Conservation (phyloP, 2,113 vertebrate species). For the Gnathonemus echidnorhynchus region DNA sequence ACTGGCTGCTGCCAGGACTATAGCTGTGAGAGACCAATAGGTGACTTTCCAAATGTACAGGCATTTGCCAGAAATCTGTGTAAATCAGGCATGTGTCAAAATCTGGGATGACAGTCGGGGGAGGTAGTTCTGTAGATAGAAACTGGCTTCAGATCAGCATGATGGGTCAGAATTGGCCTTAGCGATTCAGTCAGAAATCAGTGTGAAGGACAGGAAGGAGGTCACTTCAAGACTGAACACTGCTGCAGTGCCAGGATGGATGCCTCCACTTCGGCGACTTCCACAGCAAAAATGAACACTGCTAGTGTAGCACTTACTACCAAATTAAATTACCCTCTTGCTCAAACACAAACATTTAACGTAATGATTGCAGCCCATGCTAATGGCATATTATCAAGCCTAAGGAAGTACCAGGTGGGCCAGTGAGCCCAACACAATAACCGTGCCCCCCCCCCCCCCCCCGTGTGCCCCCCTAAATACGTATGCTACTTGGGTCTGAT, state of each 20-base stretch:
- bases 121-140: not conserved
- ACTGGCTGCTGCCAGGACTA: not conserved
- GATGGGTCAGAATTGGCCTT: not conserved
- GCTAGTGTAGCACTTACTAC: not conserved
- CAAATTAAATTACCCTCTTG: not conserved
- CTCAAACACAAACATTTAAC: not conserved
- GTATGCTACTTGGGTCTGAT: not conserved
- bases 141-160: not conserved
- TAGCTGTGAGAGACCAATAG: not conserved
- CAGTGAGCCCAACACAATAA: not conserved
- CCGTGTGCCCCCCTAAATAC: not conserved
- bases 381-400: not conserved
- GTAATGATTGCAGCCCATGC: not conserved
- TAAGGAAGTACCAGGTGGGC: not conserved
- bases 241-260: not conserved
- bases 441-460: too few species aligned
- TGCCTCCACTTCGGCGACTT: not conserved
- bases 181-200: not conserved
- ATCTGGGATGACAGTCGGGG: not conserved
- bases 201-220: not conserved
- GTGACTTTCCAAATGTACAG: not conserved
- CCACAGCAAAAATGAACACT: not conserved
- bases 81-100: not conserved
- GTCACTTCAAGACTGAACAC: not conserved
- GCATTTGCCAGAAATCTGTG: not conserved